Conservation (phyloP, 2,113 vertebrate genomes). For the Tetrao urogallus region DNA sequence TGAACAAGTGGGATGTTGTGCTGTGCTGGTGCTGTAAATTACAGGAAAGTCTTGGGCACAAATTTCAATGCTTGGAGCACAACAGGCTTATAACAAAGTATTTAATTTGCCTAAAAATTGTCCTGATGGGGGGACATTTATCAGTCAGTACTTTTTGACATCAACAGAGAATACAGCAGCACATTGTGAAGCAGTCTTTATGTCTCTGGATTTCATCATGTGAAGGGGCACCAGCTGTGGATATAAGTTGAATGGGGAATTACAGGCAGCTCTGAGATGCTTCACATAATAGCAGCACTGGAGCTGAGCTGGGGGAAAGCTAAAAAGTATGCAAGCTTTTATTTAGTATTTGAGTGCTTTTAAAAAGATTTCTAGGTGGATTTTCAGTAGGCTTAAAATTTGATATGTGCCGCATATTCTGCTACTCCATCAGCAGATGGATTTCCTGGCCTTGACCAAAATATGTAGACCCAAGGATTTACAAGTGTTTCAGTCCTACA, state of each 20-base stretch:
- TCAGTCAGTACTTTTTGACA: neutral
- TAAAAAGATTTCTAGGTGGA: neutral
- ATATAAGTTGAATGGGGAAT: accelerated
- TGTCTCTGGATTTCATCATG: neutral
- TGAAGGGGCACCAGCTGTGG: neutral
- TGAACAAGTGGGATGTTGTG: neutral
- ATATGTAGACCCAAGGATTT: neutral
- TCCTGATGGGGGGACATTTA: neutral
- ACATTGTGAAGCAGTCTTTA: neutral
- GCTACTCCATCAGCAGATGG: neutral
- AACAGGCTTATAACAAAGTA: neutral
- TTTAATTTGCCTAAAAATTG: neutral
- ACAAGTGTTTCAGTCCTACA: neutral
- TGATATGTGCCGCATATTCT: neutral
- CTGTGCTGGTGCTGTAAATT: neutral
- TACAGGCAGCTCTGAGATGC: neutral
- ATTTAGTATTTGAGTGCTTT: neutral
- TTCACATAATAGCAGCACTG: neutral
- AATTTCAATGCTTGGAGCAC: neutral
- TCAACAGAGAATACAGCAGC: neutral
- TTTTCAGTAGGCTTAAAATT: neutral
- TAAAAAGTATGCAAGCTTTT: neutral
- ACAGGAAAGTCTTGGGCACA: neutral
- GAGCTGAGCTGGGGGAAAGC: neutral
- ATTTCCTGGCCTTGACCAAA: neutral